phyloP scores from a whole-genome alignment of 2,888 invertebrate genomes.

The Catocala fraxini region DNA sequence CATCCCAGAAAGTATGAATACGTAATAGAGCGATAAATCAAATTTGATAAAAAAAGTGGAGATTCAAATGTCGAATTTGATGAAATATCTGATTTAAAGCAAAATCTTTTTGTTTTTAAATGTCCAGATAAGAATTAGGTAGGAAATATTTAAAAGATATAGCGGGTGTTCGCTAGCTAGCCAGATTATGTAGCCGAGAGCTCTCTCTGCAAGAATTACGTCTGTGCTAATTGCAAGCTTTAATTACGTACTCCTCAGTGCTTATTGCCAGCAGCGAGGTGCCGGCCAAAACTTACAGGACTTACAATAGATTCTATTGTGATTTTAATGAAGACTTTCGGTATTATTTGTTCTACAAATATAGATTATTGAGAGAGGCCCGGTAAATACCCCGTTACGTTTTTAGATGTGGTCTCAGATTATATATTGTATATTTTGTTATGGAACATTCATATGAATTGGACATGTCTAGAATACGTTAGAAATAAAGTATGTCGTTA shows the following conservation, averaged over 20 bases:
- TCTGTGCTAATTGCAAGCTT: constrained; percentile 59
- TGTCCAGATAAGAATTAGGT: too few species aligned
- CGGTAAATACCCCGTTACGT: constrained; percentile 19
- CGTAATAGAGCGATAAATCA: constrained; percentile 2
- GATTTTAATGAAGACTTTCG: constrained; percentile 48
- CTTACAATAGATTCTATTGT: constrained; percentile 48
- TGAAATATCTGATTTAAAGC: too few species aligned
- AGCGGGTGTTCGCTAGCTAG: constrained; percentile 21
- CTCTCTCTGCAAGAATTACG: constrained; percentile 46
- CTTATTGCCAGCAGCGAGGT: constrained; percentile 40
- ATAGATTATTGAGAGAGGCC: constrained; percentile 23
- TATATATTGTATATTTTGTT: too few species aligned
- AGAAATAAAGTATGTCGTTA: too few species aligned
- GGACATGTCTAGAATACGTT: too few species aligned
- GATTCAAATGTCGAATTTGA: not conserved
- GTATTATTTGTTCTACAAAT: constrained; percentile 36
- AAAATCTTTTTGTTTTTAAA: too few species aligned
- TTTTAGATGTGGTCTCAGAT: not conserved
- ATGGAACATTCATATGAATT: too few species aligned
- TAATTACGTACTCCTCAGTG: constrained; percentile 53
- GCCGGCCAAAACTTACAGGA: constrained; percentile 36
- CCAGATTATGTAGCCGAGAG: constrained; percentile 10
- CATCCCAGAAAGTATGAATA: constrained; percentile 4
- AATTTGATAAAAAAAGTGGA: not conserved
- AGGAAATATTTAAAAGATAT: constrained; percentile 6